phyloP scores from a whole-genome alignment of 2,888 invertebrate species.

The Acronicta alni region DNA sequence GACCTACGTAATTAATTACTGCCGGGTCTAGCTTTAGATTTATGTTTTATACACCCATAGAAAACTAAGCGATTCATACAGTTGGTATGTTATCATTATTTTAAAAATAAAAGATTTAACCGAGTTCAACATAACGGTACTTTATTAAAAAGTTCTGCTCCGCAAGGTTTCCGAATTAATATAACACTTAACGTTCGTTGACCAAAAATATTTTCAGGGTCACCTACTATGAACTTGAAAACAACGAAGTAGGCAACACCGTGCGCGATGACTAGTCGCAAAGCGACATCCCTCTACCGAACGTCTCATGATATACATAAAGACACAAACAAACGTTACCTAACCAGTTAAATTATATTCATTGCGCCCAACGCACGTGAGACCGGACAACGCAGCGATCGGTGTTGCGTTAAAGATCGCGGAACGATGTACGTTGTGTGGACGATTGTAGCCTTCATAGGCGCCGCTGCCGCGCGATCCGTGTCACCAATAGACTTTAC shows the following conservation, averaged over 20 bases:
- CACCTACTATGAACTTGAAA: slow-evolving; percentile 13
- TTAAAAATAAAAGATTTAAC: too few relatives aligned
- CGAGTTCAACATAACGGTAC: too few relatives aligned
- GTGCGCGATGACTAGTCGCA: slow-evolving; percentile 13
- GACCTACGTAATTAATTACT: too few relatives aligned
- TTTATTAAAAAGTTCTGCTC: too few relatives aligned
- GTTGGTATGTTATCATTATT: too few relatives aligned
- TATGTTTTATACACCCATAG: too few relatives aligned
- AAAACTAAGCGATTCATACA: too few relatives aligned
- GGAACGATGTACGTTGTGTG: slow-evolving; percentile 70
- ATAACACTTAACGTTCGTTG: slow-evolving; percentile 15
- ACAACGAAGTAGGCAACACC: neutral
- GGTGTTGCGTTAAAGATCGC: slow-evolving; percentile 61
- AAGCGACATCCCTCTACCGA: slow-evolving; percentile 44
- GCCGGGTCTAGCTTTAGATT: too few relatives aligned
- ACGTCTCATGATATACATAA: slow-evolving; percentile 41
- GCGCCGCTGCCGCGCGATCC: slow-evolving; percentile 63
- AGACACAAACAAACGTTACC: slow-evolving; percentile 64
- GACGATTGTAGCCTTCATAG: slow-evolving; percentile 67
- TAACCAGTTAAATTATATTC: slow-evolving; percentile 76
- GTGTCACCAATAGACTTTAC: slow-evolving; percentile 73
- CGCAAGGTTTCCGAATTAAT: too few relatives aligned
- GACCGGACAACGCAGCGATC: slow-evolving; percentile 67
- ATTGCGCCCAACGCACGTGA: slow-evolving; percentile 75
- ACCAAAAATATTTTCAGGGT: slow-evolving; percentile 39